phyloP scores from a whole-genome alignment of 2,797 vertebrate genomes.

The Chaetophractus vellerosus region DNA sequence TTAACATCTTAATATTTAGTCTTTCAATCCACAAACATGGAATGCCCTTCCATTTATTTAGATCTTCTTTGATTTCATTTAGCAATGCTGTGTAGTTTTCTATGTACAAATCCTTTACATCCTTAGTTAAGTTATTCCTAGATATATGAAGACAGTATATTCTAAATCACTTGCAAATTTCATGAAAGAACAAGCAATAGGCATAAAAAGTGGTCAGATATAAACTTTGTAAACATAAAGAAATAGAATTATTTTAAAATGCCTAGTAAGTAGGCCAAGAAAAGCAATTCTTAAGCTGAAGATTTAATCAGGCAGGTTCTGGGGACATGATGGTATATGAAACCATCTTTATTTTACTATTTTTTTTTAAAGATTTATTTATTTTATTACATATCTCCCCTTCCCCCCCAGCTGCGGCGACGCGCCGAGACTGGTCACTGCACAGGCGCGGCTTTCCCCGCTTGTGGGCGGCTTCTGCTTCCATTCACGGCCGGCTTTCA shows the following conservation, averaged over 20 bases:
- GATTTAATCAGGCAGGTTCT: conserved; percentile 31
- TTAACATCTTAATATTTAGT: no score
- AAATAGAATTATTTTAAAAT: background rate
- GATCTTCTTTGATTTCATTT: no score
- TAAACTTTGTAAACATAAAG: background rate
- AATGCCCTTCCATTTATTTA: no score
- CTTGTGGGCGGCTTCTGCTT: no score
- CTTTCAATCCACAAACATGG: no score
- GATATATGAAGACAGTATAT: background rate
- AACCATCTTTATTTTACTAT: background rate
- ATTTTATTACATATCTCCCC: no score
- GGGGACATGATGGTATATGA: background rate
- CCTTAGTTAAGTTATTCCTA: background rate
- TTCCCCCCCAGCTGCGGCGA: no score
- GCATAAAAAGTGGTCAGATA: conserved; percentile 20
- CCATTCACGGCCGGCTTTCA: no score
- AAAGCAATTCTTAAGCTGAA: conserved; percentile 31
- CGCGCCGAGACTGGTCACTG: no score
- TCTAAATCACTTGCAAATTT: conserved; percentile 54
- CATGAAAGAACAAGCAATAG: conserved; percentile 24
- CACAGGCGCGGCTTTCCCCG: no score
- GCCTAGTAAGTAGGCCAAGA: conserved; percentile 5
- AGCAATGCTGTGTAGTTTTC: no score
- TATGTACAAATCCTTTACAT: background rate
- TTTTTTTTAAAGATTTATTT: no score